phyloP scores from a whole-genome alignment of 2,113 vertebrate species.

The Nestor notabilis region DNA sequence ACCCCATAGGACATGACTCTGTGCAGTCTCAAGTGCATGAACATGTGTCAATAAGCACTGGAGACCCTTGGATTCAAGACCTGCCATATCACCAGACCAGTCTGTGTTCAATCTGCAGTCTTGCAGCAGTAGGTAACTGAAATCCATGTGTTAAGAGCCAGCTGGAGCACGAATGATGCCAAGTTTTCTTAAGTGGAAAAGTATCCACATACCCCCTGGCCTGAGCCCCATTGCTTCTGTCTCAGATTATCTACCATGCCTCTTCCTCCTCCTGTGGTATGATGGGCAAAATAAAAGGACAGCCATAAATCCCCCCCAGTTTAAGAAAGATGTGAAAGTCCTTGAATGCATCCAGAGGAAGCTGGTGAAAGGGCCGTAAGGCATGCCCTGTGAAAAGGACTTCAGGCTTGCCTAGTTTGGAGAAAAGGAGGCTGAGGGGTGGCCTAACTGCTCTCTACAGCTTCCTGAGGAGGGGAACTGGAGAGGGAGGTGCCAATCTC shows the following conservation, averaged over 20 bases:
- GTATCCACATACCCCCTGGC: neutral
- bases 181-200: neutral
- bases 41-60: fast-evolving
- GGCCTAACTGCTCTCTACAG: neutral
- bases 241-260: neutral
- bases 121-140: neutral
- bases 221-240: neutral
- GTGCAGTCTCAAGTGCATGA: neutral
- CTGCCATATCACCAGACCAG: neutral
- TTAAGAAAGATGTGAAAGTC: neutral
- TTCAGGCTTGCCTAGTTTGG: neutral
- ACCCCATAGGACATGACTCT: neutral
- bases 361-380: neutral
- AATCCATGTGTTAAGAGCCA: neutral
- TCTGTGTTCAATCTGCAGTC: neutral
- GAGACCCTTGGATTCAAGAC: neutral
- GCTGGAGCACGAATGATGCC: neutral
- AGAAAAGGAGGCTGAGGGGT: neutral
- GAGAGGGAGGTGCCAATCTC: neutral
- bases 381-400: neutral
- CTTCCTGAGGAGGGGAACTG: neutral
- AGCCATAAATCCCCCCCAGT: neutral
- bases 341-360: neutral
- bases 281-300: neutral
- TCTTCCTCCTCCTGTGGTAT: neutral